A percentile compares a stretch with the other conserved stretches of the same genome.
phyloP scores from a whole-genome alignment of 2,888 invertebrate species.

The Drosophila nr. perissopoda region DNA sequence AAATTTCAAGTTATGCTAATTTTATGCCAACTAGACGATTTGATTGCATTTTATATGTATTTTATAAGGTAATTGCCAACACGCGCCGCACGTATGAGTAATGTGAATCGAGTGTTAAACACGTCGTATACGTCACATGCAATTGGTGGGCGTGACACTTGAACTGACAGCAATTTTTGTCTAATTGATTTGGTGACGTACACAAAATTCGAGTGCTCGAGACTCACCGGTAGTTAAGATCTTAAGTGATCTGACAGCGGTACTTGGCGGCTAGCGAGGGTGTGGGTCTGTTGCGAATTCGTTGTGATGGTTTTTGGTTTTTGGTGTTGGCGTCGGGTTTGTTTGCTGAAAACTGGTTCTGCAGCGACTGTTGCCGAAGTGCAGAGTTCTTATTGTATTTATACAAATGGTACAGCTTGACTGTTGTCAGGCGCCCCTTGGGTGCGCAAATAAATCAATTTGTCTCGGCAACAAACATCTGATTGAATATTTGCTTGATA shows the following conservation, averaged over 20 bases:
- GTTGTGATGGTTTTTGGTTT: slow-evolving; percentile 11
- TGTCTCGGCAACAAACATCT: slow-evolving; percentile 64
- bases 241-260: slow-evolving; percentile 27
- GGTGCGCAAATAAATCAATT: slow-evolving; percentile 68
- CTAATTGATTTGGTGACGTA: slow-evolving; percentile 63
- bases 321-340: slow-evolving; percentile 45
- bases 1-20: slow-evolving; percentile 67
- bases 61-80: slow-evolving; percentile 59
- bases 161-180: slow-evolving; percentile 43
- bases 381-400: slow-evolving; percentile 75
- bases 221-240: slow-evolving; percentile 67
- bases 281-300: slow-evolving; percentile 35
- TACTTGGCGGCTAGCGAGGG: slow-evolving; percentile 21
- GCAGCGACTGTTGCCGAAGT: slow-evolving; percentile 52
- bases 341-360: slow-evolving; percentile 75
- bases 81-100: slow-evolving; percentile 71
- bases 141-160: slow-evolving; percentile 69
- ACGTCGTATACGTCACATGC: slow-evolving; percentile 60
- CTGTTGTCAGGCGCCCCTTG: slow-evolving; percentile 35
- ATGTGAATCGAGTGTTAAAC: slow-evolving; percentile 32
- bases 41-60: slow-evolving; percentile 24
- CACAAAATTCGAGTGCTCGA: slow-evolving; percentile 34
- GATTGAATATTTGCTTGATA: slow-evolving; percentile 60
- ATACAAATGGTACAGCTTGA: slow-evolving; percentile 37
- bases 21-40: slow-evolving; percentile 50